Evolutionary conservation across 92 coral and sea anemone species (phyloP).

Genomic region (Palythoa caribaeorum): DNA sequence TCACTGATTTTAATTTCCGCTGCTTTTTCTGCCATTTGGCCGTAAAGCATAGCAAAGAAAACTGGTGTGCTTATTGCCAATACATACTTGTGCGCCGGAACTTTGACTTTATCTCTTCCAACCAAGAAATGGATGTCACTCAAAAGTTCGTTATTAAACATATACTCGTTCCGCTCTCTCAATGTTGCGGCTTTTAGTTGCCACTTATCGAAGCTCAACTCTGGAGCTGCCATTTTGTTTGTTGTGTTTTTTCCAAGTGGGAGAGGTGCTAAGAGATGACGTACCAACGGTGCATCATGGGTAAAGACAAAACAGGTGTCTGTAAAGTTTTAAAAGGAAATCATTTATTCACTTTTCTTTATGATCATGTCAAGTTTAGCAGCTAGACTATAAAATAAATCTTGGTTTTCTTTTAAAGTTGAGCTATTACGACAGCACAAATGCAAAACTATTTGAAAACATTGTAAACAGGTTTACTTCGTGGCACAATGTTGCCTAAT

Average conservation of each 20-base stretch:
- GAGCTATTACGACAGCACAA: too few relatives aligned
- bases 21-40: slow-evolving; percentile 78
- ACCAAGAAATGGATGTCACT: slow-evolving; percentile 88
- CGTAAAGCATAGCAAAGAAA: slow-evolving; percentile 87
- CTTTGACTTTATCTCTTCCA: slow-evolving; percentile 68
- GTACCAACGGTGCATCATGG: slow-evolving; percentile 27
- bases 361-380: too few relatives aligned
- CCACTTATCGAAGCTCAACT: slow-evolving; percentile 75
- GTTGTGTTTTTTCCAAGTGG: slow-evolving; percentile 25
- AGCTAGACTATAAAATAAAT: too few relatives aligned
- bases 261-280: background rate
- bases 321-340: too few relatives aligned
- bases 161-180: slow-evolving; percentile 82
- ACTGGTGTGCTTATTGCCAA: slow-evolving; percentile 87
- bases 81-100: slow-evolving; percentile 88
- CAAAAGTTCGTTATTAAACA: slow-evolving; percentile 86
- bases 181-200: slow-evolving; percentile 92
- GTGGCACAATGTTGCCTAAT: too few relatives aligned
- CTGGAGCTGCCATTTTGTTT: slow-evolving; percentile 82
- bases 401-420: too few relatives aligned
- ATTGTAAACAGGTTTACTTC: too few relatives aligned
- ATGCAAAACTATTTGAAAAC: too few relatives aligned
- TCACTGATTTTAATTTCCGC: slow-evolving; percentile 75
- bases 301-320: slow-evolving; percentile 17
- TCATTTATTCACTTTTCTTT: too few relatives aligned